These are phyloP conservation scores for Archilochus colubris DNA, from an alignment of 2,113 vertebrate genomes.

Conservation along the genomic window DNA sequence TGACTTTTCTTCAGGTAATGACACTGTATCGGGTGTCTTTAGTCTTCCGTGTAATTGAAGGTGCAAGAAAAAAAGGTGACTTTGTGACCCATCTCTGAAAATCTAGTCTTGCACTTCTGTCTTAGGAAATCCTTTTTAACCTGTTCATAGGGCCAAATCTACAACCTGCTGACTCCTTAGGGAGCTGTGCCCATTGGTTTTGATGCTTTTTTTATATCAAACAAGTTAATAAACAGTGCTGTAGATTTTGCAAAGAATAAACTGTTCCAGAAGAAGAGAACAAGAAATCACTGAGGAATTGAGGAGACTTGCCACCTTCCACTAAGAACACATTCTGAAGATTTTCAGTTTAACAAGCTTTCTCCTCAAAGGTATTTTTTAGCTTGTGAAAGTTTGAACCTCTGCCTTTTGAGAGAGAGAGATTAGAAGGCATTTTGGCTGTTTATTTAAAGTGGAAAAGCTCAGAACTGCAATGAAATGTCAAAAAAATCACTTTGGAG, in stretches of 20 bases:
- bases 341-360: background rate
- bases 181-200: background rate
- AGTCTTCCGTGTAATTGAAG: background rate
- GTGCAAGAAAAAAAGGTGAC: background rate
- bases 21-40: background rate
- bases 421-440: background rate
- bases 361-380: constrained; percentile 10
- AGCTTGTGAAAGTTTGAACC: constrained; percentile 33
- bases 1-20: background rate
- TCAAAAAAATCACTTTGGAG: background rate
- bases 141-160: background rate
- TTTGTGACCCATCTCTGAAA: constrained; percentile 11
- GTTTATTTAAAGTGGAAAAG: constrained; percentile 4
- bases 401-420: constrained; percentile 15
- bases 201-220: background rate
- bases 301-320: background rate
- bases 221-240: background rate
- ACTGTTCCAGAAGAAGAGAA: background rate
- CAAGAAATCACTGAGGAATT: background rate
- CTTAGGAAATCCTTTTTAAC: background rate
- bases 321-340: background rate
- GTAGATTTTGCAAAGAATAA: background rate
- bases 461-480: background rate
- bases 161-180: background rate
- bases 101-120: background rate